Evolutionary conservation across 2,888 invertebrate genomes (phyloP).

Genomic region (Uloborus plumipes): DNA sequence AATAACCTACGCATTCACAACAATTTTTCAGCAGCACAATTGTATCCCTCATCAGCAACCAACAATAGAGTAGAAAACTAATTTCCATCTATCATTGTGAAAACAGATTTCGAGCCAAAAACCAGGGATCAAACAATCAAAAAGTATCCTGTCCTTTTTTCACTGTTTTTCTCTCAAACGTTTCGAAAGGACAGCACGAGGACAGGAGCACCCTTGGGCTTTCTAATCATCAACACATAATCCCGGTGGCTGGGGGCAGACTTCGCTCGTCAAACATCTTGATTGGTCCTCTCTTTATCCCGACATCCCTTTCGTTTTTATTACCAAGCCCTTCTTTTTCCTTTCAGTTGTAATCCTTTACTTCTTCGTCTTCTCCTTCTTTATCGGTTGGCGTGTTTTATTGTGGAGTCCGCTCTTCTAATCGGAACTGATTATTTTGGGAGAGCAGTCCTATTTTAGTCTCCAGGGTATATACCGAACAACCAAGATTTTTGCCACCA

Average conservation of each 20-base stretch:
- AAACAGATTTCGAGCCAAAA: no score
- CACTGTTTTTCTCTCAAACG: neutral
- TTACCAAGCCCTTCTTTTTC: conserved; percentile 6
- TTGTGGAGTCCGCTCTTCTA: no score
- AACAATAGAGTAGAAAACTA: no score
- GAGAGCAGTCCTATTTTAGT: no score
- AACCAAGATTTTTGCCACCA: no score
- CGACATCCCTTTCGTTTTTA: conserved; percentile 3
- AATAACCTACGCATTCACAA: no score
- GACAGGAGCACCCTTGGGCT: conserved; percentile 18
- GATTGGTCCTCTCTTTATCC: conserved; percentile 13
- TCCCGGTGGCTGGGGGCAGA: conserved; percentile 27
- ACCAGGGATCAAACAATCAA: no score
- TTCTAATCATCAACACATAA: conserved; percentile 45
- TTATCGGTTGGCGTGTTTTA: neutral
- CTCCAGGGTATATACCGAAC: no score
- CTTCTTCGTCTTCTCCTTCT: conserved; percentile 4
- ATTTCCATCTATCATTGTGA: no score
- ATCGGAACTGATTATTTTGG: no score
- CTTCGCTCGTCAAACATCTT: conserved; percentile 31
- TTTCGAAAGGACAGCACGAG: neutral
- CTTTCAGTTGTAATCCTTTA: neutral
- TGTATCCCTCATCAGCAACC: no score
- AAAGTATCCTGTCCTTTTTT: conserved; percentile 6
- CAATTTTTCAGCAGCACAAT: no score